These are phyloP conservation scores for Cranoglanis bouderius DNA, from an alignment of 2,113 vertebrate genomes.

Conservation along the genomic window DNA sequence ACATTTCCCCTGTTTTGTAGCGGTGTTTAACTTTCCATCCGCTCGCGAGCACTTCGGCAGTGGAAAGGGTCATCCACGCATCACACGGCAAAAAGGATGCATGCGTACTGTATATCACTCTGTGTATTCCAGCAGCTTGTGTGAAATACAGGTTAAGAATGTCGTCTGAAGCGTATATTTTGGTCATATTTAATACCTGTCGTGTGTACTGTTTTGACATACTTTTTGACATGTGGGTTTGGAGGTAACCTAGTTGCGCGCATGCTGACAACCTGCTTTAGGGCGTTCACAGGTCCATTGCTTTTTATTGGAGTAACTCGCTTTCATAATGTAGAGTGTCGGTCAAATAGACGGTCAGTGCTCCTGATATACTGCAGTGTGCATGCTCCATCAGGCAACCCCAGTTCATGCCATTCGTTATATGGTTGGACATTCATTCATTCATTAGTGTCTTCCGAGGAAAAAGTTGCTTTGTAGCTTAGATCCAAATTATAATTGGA, in stretches of 20 bases:
- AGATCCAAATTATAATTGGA: neutral
- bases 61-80: neutral
- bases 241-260: slow-evolving; percentile 7
- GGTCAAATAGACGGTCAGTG: neutral
- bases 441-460: neutral
- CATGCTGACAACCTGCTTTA: neutral
- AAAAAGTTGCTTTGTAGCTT: neutral
- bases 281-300: neutral
- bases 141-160: neutral
- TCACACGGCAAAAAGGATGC: neutral
- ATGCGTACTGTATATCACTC: neutral
- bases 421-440: neutral
- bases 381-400: slow-evolving; percentile 14
- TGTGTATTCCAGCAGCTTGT: neutral
- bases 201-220: neutral
- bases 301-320: slow-evolving; percentile 15
- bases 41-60: slow-evolving; percentile 36
- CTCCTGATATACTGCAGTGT: slow-evolving; percentile 20
- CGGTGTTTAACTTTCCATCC: slow-evolving; percentile 54
- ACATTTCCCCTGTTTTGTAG: slow-evolving; percentile 29
- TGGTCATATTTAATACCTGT: neutral
- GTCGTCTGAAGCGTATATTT: neutral
- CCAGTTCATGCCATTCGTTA: too few relatives aligned
- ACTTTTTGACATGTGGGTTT: slow-evolving; percentile 6
- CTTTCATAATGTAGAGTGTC: neutral